Percentiles rank a stretch among this genome's conserved stretches.
phyloP scores from a whole-genome alignment of 1,140 invertebrate species.

The Papilio helenus region DNA sequence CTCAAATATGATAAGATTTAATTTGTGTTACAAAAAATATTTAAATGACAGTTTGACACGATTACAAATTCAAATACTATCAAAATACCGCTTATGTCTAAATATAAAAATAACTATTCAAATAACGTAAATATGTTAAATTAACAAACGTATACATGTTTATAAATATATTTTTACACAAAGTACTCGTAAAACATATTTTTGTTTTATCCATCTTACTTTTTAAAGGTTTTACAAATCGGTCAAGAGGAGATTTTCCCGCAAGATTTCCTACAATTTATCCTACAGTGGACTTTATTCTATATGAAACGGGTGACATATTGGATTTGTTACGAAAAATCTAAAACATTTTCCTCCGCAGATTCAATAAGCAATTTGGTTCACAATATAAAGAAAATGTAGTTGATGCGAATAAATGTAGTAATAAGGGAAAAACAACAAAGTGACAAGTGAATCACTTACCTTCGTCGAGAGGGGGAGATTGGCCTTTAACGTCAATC shows the following conservation, averaged over 20 bases:
- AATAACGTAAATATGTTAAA: too few species aligned
- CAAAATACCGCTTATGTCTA: too few species aligned
- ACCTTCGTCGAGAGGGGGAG: constrained; percentile 47
- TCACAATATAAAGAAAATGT: constrained; percentile 31
- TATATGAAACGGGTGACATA: constrained; percentile 51
- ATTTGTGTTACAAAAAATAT: too few species aligned
- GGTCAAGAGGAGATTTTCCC: constrained; percentile 21
- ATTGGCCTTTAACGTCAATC: constrained; percentile 61
- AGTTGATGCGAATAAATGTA: constrained; percentile 37
- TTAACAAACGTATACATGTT: background rate
- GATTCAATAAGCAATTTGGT: constrained; percentile 36
- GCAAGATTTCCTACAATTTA: constrained; percentile 25
- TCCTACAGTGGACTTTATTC: constrained; percentile 27
- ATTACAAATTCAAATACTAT: too few species aligned
- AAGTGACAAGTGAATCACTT: constrained; percentile 48
- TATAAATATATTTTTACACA: constrained; percentile 20
- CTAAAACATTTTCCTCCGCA: constrained; percentile 41
- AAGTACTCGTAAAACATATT: background rate
- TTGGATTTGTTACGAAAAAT: constrained; percentile 59
- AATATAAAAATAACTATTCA: too few species aligned
- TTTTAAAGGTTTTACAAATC: constrained; percentile 17
- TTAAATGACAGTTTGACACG: too few species aligned
- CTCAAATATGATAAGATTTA: background rate
- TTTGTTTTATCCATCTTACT: background rate
- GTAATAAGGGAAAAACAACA: constrained; percentile 37